Conservation (phyloP, 2,113 vertebrate genomes). For the Mastomys coucha region DNA sequence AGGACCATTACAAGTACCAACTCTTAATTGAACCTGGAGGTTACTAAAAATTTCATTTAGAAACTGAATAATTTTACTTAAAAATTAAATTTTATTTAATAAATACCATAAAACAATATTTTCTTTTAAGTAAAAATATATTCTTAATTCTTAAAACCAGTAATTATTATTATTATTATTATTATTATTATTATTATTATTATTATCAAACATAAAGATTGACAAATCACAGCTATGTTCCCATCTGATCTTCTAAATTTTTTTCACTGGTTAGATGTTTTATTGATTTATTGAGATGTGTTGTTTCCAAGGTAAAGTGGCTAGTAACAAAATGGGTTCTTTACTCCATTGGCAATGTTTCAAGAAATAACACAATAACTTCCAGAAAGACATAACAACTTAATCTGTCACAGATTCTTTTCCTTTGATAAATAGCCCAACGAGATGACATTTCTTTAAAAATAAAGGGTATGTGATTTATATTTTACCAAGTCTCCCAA, state of each 20-base stretch:
- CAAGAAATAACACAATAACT: neutral
- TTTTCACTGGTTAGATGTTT: neutral
- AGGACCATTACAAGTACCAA: no score
- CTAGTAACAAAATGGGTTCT: neutral
- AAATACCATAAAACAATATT: neutral
- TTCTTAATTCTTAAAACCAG: neutral
- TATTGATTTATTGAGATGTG: neutral
- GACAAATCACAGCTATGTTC: neutral
- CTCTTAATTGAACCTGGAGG: neutral
- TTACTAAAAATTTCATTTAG: neutral
- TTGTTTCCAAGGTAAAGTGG: neutral
- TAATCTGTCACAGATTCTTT: neutral
- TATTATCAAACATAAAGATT: neutral
- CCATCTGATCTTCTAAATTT: neutral
- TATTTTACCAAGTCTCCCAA: slow-evolving; percentile 9
- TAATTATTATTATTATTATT: neutral
- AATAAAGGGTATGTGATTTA: neutral
- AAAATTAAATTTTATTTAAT: neutral
- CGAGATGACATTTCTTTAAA: neutral
- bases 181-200: no score
- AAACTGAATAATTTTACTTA: neutral
- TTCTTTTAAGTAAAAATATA: slow-evolving; percentile 38
- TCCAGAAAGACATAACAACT: neutral
- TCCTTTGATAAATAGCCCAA: neutral
- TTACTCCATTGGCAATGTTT: slow-evolving; percentile 12